Conservation (phyloP, 2,113 vertebrate species). For the Empidonax traillii region DNA sequence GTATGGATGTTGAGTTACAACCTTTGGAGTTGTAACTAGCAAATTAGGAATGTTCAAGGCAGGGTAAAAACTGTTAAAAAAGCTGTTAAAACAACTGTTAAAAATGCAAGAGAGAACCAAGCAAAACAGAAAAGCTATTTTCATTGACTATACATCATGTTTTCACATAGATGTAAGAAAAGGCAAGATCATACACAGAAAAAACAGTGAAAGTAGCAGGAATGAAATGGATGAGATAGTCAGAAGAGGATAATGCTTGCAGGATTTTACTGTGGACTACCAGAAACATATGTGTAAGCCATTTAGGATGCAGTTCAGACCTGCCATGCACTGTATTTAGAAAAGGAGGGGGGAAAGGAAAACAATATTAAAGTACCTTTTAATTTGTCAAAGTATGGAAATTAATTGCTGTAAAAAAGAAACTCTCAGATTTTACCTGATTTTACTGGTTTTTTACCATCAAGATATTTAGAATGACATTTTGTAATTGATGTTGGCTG, state of each 20-base stretch:
- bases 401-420: not conserved
- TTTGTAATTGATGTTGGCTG: slow-evolving; percentile 23
- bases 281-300: not conserved
- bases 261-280: not conserved
- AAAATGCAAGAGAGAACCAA: not conserved
- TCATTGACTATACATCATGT: not conserved
- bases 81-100: not conserved
- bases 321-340: not conserved
- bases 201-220: not conserved
- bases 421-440: not conserved
- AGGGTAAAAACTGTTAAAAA: not conserved
- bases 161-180: not conserved
- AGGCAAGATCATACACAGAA: not conserved
- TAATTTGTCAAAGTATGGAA: not conserved
- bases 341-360: not conserved
- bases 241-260: not conserved
- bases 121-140: not conserved
- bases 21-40: not conserved
- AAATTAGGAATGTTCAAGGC: not conserved
- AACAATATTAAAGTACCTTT: not conserved
- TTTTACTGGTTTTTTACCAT: not conserved
- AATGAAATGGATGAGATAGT: not conserved
- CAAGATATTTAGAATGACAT: not conserved
- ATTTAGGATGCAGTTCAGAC: not conserved
- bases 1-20: not conserved